Conservation (phyloP, 2,113 vertebrate genomes). For the Lampris incognitus region DNA sequence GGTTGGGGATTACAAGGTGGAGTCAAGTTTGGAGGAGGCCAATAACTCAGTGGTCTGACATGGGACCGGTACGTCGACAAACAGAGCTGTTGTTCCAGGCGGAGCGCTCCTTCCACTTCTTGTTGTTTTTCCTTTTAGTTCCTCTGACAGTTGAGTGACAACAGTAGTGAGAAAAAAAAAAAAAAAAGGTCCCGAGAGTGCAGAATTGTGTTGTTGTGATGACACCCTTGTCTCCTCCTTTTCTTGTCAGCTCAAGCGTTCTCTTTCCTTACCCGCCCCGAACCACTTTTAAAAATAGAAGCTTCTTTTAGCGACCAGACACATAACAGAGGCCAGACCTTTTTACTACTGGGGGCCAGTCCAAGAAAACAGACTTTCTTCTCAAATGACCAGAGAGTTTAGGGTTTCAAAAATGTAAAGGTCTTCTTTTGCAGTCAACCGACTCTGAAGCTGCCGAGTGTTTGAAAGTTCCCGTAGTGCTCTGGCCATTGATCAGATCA, state of each 20-base stretch:
- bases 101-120: no score
- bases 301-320: constrained; percentile 52
- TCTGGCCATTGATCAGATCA: no score
- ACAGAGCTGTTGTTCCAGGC: no score
- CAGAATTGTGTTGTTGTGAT: constrained; percentile 13
- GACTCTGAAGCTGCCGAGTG: background rate
- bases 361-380: constrained; percentile 58
- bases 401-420: background rate
- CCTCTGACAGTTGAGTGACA: background rate
- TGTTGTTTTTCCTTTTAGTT: constrained; percentile 8
- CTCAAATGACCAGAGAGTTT: constrained; percentile 15
- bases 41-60: background rate
- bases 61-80: background rate
- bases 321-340: constrained; percentile 54
- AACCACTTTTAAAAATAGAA: constrained; percentile 67
- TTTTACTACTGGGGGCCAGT: constrained; percentile 30
- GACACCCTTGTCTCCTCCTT: constrained; percentile 40
- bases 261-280: constrained; percentile 7
- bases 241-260: constrained; percentile 48
- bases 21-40: background rate
- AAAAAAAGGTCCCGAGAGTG: background rate
- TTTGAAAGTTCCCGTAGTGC: no score
- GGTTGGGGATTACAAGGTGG: constrained; percentile 21
- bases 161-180: background rate
- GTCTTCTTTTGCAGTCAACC: constrained; percentile 15